Evolutionary conservation across 2,113 vertebrate species (phyloP).

Genomic region (Scytalopus superciliaris): DNA sequence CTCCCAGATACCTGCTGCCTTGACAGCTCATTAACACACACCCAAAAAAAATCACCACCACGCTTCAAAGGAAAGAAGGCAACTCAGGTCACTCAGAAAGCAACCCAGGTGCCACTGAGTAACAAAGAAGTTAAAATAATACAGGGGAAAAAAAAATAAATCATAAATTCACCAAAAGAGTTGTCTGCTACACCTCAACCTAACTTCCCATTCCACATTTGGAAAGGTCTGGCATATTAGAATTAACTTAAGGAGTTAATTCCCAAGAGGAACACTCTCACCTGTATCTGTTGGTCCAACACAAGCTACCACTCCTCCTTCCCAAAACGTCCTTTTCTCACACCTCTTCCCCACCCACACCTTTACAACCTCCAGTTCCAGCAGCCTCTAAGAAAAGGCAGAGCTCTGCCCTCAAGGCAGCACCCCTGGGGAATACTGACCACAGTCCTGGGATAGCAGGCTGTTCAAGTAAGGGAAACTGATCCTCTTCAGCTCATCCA

Average conservation of each 20-base stretch:
- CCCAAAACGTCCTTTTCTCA: fast-evolving
- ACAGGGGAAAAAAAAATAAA: background rate
- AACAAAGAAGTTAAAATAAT: background rate
- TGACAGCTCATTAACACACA: background rate
- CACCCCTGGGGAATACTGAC: conserved; percentile 70
- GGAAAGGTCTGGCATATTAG: background rate
- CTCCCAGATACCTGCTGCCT: background rate
- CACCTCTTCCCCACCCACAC: background rate
- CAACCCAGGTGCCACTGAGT: background rate
- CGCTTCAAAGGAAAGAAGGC: background rate
- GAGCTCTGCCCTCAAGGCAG: background rate
- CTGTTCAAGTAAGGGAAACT: conserved; percentile 70
- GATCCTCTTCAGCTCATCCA: conserved; percentile 71
- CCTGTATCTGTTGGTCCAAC: background rate
- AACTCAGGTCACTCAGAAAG: too few species aligned
- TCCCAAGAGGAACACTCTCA: background rate
- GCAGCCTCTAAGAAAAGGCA: background rate
- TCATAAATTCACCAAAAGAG: background rate
- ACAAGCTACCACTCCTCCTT: background rate
- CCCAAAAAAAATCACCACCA: background rate
- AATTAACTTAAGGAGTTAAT: background rate
- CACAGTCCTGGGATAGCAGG: conserved; percentile 71
- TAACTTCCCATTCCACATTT: background rate
- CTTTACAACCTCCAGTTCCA: background rate
- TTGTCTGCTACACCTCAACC: background rate